phyloP scores from a whole-genome alignment of 2,888 invertebrate genomes.

The Norana najaformis region DNA sequence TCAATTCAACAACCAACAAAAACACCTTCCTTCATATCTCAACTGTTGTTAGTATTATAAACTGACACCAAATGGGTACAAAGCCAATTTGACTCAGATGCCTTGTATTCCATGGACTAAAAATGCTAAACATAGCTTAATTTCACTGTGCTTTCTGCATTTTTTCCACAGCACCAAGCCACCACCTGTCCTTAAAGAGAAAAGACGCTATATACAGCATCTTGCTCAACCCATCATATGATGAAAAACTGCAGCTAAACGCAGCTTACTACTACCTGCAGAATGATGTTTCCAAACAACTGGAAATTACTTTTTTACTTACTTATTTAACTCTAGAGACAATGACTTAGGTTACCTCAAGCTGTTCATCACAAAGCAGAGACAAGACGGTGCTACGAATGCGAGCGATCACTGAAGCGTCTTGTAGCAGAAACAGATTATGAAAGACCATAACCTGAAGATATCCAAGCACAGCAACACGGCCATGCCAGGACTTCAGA shows the following conservation, averaged over 20 bases:
- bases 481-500: slow-evolving; percentile 65
- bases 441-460: slow-evolving; percentile 66
- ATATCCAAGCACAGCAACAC: slow-evolving; percentile 64
- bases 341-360: slow-evolving; percentile 37
- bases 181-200: background rate
- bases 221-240: background rate
- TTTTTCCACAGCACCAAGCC: background rate
- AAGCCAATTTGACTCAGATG: background rate
- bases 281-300: background rate
- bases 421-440: slow-evolving; percentile 64
- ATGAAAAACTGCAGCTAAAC: background rate
- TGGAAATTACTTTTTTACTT: background rate
- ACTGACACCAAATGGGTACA: background rate
- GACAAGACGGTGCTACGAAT: slow-evolving; percentile 67
- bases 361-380: slow-evolving; percentile 56
- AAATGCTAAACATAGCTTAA: background rate
- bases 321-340: background rate
- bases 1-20: background rate
- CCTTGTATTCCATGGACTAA: background rate
- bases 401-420: slow-evolving; percentile 49
- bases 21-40: background rate
- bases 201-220: background rate
- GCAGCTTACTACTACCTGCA: background rate
- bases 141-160: background rate
- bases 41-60: background rate